phyloP scores from a whole-genome alignment of 2,797 vertebrate genomes.

The Amblyopsis hoosieri region DNA sequence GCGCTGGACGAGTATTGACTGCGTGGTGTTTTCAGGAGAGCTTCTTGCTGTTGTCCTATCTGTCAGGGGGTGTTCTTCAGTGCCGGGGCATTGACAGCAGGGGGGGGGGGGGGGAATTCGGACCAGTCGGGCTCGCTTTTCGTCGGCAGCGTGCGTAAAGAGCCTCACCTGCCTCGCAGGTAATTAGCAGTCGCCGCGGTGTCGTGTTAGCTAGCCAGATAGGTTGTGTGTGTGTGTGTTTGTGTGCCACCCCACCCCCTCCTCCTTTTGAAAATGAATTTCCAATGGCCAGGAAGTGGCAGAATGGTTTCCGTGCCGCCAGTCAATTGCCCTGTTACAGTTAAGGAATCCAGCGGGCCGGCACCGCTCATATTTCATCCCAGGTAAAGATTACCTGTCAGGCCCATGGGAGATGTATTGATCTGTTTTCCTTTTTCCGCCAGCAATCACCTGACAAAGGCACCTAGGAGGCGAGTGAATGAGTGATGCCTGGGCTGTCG shows the following conservation, averaged over 20 bases:
- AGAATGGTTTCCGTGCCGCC: slow-evolving; percentile 60
- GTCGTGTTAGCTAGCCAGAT: slow-evolving; percentile 36
- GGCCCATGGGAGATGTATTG: slow-evolving; percentile 85
- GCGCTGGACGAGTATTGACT: slow-evolving; percentile 49
- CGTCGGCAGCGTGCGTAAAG: slow-evolving; percentile 41
- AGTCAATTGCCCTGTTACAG: slow-evolving; percentile 83
- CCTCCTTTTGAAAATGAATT: slow-evolving; percentile 67
- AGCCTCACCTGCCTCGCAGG: slow-evolving; percentile 46
- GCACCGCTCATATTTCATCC: slow-evolving; percentile 84
- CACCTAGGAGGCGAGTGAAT: slow-evolving; percentile 80
- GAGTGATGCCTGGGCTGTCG: slow-evolving; percentile 79
- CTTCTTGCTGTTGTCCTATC: slow-evolving; percentile 40
- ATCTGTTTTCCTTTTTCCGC: slow-evolving; percentile 86
- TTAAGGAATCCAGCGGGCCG: slow-evolving; percentile 80
- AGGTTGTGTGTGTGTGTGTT: too few relatives aligned
- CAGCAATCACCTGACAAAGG: slow-evolving; percentile 87
- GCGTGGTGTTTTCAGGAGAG: slow-evolving; percentile 58
- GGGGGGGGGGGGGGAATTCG: slow-evolving; percentile 25
- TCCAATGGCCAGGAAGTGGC: slow-evolving; percentile 69
- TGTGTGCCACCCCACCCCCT: slow-evolving; percentile 33
- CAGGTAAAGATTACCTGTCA: slow-evolving; percentile 89
- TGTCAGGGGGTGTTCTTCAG: slow-evolving; percentile 45
- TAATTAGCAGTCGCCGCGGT: slow-evolving; percentile 76
- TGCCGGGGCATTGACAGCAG: slow-evolving; percentile 53
- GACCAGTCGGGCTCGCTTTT: slow-evolving; percentile 52